These are phyloP conservation scores for Gymnobelideus leadbeateri DNA, from an alignment of 2,113 vertebrate species.

Conservation along the genomic window DNA sequence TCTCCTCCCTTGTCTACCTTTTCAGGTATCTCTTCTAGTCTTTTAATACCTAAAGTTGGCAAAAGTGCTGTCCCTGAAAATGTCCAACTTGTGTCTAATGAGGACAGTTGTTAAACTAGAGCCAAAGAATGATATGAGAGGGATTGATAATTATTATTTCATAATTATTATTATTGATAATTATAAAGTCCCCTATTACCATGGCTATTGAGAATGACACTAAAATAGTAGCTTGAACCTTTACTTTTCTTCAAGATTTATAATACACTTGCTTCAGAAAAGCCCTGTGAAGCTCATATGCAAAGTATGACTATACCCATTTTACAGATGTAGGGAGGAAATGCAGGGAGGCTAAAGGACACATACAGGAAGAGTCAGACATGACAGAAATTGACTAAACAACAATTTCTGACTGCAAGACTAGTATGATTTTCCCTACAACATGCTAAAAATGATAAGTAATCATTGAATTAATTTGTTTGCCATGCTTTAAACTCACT, in stretches of 20 bases:
- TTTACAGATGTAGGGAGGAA: neutral
- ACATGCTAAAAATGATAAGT: neutral
- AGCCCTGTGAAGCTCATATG: too few relatives aligned
- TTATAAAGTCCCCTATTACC: neutral
- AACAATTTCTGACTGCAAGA: neutral
- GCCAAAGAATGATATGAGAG: neutral
- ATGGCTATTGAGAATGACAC: neutral
- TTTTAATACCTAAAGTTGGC: neutral
- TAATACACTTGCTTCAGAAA: neutral
- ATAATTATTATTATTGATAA: neutral
- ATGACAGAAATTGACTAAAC: neutral
- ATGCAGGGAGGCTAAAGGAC: neutral
- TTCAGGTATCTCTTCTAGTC: neutral
- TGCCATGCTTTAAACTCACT: neutral
- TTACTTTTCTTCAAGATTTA: neutral
- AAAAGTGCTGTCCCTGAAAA: neutral
- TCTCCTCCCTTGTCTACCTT: neutral
- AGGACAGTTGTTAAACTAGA: neutral
- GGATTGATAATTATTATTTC: too few relatives aligned
- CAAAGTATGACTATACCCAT: too few relatives aligned
- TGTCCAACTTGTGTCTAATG: neutral
- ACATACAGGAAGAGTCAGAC: neutral
- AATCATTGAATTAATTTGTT: neutral
- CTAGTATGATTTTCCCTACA: neutral
- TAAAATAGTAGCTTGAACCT: neutral